phyloP scores from a whole-genome alignment of 2,797 vertebrate species.

The Sebastes oblongus region DNA sequence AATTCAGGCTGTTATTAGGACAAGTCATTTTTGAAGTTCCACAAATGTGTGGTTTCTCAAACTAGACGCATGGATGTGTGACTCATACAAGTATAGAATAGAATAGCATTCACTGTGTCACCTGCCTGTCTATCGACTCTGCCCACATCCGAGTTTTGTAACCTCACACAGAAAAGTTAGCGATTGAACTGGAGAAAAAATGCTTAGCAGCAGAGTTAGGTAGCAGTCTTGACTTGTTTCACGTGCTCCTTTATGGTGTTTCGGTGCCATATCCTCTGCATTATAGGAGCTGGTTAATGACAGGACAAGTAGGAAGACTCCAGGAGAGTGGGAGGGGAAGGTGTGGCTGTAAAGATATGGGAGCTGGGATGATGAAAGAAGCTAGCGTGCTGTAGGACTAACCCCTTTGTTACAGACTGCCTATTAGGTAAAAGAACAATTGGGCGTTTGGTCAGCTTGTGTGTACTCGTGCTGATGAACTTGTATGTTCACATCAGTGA shows the following conservation, averaged over 20 bases:
- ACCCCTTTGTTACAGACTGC: conserved; percentile 52
- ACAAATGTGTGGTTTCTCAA: conserved; percentile 4
- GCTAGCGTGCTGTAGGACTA: conserved; percentile 23
- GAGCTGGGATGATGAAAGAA: conserved; percentile 62
- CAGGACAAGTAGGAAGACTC: conserved; percentile 40
- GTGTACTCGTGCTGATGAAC: background rate
- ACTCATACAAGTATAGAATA: background rate
- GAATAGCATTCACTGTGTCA: conserved; percentile 5
- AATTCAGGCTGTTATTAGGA: background rate
- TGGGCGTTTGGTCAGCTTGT: conserved; percentile 23
- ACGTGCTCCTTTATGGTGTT: conserved; percentile 54
- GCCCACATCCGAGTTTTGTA: conserved; percentile 27
- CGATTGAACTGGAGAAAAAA: background rate
- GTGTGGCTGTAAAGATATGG: conserved; percentile 67
- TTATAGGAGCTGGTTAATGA: conserved; percentile 57
- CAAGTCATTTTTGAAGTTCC: conserved; percentile 22
- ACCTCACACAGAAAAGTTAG: background rate
- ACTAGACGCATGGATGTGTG: background rate
- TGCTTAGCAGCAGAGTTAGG: conserved; percentile 31
- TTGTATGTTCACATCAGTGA: background rate
- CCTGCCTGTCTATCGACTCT: conserved; percentile 44
- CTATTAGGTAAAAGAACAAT: conserved; percentile 47
- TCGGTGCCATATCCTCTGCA: conserved; percentile 39
- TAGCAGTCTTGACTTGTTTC: conserved; percentile 46
- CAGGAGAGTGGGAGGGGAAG: conserved; percentile 60